phyloP scores from a whole-genome alignment of 1,140 invertebrate species.

The Zophobas morio region DNA sequence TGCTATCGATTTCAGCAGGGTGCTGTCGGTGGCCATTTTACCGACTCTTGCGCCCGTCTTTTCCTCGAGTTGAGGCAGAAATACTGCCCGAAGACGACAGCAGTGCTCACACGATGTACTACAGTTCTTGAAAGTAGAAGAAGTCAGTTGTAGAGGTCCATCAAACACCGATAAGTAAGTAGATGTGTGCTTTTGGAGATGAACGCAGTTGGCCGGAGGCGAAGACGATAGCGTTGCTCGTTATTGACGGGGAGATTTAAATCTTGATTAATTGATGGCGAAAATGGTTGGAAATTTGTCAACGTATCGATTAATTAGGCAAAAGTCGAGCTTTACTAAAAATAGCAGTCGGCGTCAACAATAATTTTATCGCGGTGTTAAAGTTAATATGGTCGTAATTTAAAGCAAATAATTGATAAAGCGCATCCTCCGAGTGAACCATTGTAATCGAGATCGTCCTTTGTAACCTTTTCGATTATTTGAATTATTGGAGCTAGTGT shows the following conservation, averaged over 20 bases:
- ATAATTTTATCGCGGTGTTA: conserved; percentile 9
- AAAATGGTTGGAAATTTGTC: conserved; percentile 7
- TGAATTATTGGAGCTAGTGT: not conserved
- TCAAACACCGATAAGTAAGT: conserved; percentile 18
- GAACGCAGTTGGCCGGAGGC: too few relatives aligned
- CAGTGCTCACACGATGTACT: conserved; percentile 44
- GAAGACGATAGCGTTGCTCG: too few relatives aligned
- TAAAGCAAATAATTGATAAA: conserved; percentile 8
- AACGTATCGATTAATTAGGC: conserved; percentile 1
- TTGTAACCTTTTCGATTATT: conserved; percentile 14
- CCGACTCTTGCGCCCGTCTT: conserved; percentile 45
- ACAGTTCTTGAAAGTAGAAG: conserved; percentile 48
- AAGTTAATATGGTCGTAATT: not conserved
- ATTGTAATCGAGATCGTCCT: conserved; percentile 4
- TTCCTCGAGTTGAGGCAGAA: conserved; percentile 39
- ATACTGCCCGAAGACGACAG: conserved; percentile 21
- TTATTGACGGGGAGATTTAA: not conserved
- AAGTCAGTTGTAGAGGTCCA: conserved; percentile 24
- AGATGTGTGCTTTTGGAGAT: not conserved
- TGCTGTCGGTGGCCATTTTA: conserved; percentile 61
- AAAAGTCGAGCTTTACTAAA: conserved; percentile 13
- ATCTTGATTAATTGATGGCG: not conserved
- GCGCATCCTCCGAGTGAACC: conserved; percentile 9
- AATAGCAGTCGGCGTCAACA: conserved; percentile 1
- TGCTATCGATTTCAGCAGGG: conserved; percentile 60